phyloP scores from a whole-genome alignment of 2,797 vertebrate genomes.

The Pipistrellus nathusii region DNA sequence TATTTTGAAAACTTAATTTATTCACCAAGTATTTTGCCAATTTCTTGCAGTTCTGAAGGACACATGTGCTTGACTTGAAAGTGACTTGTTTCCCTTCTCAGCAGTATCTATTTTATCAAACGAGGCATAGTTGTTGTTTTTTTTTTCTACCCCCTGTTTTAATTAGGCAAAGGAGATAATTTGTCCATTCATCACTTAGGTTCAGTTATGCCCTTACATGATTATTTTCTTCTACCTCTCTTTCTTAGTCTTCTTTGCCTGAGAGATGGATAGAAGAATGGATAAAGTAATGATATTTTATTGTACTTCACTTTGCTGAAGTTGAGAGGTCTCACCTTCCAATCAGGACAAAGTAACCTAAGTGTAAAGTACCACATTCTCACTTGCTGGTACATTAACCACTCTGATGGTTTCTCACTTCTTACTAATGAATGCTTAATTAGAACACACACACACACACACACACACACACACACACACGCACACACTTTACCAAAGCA shows the following conservation, averaged over 20 bases:
- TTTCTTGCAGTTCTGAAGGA: slow-evolving; percentile 48
- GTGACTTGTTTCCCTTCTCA: not conserved
- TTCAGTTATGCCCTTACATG: not conserved
- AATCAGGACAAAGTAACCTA: slow-evolving; percentile 81
- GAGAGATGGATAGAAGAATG: slow-evolving; percentile 8
- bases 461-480: not conserved
- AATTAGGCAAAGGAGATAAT: slow-evolving; percentile 20
- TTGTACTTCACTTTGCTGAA: slow-evolving; percentile 69
- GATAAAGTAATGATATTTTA: slow-evolving; percentile 43
- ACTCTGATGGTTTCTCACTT: slow-evolving; percentile 72
- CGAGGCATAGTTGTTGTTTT: not conserved
- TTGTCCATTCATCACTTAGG: not conserved
- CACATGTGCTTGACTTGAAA: slow-evolving; percentile 33
- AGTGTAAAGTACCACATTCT: slow-evolving; percentile 73
- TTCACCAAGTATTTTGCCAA: slow-evolving; percentile 43
- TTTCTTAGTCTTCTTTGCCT: slow-evolving; percentile 13
- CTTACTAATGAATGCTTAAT: slow-evolving; percentile 78
- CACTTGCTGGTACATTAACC: slow-evolving; percentile 79
- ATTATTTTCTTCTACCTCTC: not conserved
- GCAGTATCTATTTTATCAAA: slow-evolving; percentile 42
- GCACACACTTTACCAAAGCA: slow-evolving; percentile 53
- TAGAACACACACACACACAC: slow-evolving; percentile 50
- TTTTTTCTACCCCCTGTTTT: slow-evolving; percentile 13
- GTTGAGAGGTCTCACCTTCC: slow-evolving; percentile 79
- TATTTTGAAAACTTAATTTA: slow-evolving; percentile 67